phyloP scores from a whole-genome alignment of 1,140 invertebrate species.

The Pseudomyrmex pallidus region DNA sequence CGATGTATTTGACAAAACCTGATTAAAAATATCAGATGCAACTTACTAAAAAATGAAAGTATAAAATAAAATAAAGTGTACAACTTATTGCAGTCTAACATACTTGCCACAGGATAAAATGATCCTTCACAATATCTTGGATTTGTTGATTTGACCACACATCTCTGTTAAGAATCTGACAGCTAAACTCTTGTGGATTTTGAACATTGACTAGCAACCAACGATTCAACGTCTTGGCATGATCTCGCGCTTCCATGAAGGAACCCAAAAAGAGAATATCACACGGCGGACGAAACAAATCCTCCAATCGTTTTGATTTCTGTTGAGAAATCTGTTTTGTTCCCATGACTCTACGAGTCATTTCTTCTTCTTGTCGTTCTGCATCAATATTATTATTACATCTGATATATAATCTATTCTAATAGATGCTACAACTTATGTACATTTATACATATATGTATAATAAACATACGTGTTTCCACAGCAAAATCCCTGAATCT shows the following conservation, averaged over 20 bases:
- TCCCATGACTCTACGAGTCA: conserved; percentile 77
- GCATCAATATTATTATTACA: conserved; percentile 20
- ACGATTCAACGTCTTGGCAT: conserved; percentile 87
- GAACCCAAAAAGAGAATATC: conserved; percentile 90
- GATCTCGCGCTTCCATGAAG: conserved; percentile 88
- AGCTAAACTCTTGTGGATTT: conserved; percentile 90
- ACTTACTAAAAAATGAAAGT: conserved; percentile 1
- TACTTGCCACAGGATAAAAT: conserved; percentile 94
- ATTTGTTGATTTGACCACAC: conserved; percentile 90
- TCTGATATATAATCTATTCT: neutral
- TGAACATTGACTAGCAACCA: conserved; percentile 94
- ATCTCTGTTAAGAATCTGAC: conserved; percentile 91
- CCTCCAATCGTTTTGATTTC: conserved; percentile 88
- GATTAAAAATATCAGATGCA: conserved; percentile 46
- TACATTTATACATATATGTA: neutral
- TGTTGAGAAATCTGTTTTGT: conserved; percentile 80
- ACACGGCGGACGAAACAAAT: conserved; percentile 91
- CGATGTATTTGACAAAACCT: conserved; percentile 89
- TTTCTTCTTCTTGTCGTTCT: conserved; percentile 85
- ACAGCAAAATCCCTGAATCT: conserved; percentile 89
- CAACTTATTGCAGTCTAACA: conserved; percentile 49
- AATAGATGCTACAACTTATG: neutral
- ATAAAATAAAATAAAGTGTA: neutral
- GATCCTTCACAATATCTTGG: conserved; percentile 88
- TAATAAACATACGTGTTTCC: conserved; percentile 86